These are phyloP conservation scores for Pandemis heparana DNA, from an alignment of 2,888 invertebrate species.

Conservation along the genomic window DNA sequence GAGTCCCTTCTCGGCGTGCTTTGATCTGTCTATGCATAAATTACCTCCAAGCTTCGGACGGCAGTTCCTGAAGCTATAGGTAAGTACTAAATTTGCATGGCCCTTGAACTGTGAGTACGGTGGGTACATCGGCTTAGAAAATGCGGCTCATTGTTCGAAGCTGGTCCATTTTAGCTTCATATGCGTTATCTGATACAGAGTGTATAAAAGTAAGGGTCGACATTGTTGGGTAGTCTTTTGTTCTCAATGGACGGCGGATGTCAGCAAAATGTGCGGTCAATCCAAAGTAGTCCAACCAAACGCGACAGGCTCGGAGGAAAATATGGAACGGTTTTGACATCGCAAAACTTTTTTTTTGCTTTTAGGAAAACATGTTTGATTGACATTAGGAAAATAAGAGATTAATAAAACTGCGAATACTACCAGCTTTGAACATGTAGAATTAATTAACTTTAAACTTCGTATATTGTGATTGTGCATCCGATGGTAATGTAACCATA, in stretches of 20 bases:
- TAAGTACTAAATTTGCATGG: conserved; percentile 2
- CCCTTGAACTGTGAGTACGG: conserved; percentile 20
- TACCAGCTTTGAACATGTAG: no score
- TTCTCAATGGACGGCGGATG: conserved; percentile 52
- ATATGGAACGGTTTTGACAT: conserved; percentile 46
- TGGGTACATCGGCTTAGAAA: conserved; percentile 31
- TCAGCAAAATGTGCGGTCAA: conserved; percentile 61
- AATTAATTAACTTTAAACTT: no score
- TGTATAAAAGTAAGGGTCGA: conserved; percentile 54
- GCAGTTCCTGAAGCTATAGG: conserved; percentile 4
- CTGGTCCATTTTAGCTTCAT: conserved; percentile 40
- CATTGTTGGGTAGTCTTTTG: conserved; percentile 57
- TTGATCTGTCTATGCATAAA: conserved; percentile 26
- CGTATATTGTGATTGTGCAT: no score
- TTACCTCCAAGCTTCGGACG: background rate
- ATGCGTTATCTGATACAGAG: conserved; percentile 49
- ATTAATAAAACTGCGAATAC: conserved; percentile 27
- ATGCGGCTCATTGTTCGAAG: conserved; percentile 31
- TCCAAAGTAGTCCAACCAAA: conserved; percentile 53
- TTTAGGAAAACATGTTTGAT: conserved; percentile 5
- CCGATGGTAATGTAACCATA: no score
- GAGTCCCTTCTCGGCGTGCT: conserved; percentile 4
- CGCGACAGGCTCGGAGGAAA: conserved; percentile 50
- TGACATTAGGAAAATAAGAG: background rate
- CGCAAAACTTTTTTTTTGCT: background rate